Evolutionary conservation across 2,888 invertebrate species (phyloP).

Genomic region (Diaphora mendica): DNA sequence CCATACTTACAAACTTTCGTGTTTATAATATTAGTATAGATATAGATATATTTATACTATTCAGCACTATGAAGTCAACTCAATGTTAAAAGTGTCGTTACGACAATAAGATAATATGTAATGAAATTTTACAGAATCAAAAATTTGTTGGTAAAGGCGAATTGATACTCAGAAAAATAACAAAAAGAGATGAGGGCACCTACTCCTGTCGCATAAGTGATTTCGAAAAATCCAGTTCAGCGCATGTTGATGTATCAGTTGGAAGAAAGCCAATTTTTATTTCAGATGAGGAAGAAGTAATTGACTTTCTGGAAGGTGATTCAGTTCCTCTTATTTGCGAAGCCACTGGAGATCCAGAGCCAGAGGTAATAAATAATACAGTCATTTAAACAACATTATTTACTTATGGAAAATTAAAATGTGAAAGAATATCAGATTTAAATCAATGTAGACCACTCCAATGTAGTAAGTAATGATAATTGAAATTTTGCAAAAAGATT

Average conservation of each 20-base stretch:
- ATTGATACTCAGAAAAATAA: constrained; percentile 48
- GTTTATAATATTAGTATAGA: too few relatives aligned
- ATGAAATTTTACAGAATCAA: constrained; percentile 48
- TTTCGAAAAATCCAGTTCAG: constrained; percentile 45
- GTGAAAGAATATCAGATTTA: too few relatives aligned
- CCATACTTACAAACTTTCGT: too few relatives aligned
- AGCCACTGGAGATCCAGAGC: constrained; percentile 56
- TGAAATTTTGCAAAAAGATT: too few relatives aligned
- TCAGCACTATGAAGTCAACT: too few relatives aligned
- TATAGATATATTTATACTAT: too few relatives aligned
- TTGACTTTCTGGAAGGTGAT: constrained; percentile 48
- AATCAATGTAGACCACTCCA: too few relatives aligned
- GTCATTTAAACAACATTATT: background rate
- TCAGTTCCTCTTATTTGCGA: constrained; percentile 53
- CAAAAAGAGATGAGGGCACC: constrained; percentile 54
- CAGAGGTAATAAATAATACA: constrained; percentile 54
- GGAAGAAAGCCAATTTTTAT: constrained; percentile 61
- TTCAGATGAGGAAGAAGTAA: constrained; percentile 37
- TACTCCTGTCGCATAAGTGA: constrained; percentile 68
- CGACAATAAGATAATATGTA: background rate
- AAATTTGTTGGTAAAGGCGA: constrained; percentile 40
- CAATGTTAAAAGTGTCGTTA: background rate
- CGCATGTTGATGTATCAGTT: constrained; percentile 52
- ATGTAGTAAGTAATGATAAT: too few relatives aligned
- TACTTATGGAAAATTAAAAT: background rate